A percentile compares a stretch with the other conserved stretches of the same genome.
phyloP scores from a whole-genome alignment of 2,888 invertebrate species.

The Nineta flava region DNA sequence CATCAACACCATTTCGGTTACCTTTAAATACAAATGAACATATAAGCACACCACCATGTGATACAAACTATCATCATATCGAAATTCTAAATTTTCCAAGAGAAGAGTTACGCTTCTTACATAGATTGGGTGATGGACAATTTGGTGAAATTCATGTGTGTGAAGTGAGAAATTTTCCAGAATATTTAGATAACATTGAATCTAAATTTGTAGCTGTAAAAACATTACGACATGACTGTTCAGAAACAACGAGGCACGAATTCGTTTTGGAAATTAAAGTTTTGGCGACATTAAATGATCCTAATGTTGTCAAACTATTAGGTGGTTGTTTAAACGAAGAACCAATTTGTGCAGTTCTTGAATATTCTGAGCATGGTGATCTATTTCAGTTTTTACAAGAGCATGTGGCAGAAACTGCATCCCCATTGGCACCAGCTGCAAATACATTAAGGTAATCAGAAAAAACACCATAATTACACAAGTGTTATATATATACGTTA shows the following conservation, averaged over 20 bases:
- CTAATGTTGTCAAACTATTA: slow-evolving; percentile 54
- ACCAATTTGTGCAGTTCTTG: slow-evolving; percentile 60
- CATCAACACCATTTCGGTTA: slow-evolving; percentile 24
- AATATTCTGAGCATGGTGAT: slow-evolving; percentile 63
- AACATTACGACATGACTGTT: slow-evolving; percentile 43
- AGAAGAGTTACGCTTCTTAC: slow-evolving; percentile 55
- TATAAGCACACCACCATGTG: slow-evolving; percentile 19
- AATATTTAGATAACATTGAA: slow-evolving; percentile 15
- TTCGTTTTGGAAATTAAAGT: slow-evolving; percentile 57
- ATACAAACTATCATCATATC: slow-evolving; percentile 29
- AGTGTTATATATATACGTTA: neutral
- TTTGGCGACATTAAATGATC: slow-evolving; percentile 49
- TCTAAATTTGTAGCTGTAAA: slow-evolving; percentile 54
- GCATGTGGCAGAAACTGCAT: slow-evolving; percentile 57
- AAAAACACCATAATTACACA: slow-evolving; percentile 10
- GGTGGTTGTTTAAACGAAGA: slow-evolving; percentile 58
- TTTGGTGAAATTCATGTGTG: slow-evolving; percentile 60
- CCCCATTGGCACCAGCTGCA: slow-evolving; percentile 40
- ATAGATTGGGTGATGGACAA: slow-evolving; percentile 60
- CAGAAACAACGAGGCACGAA: slow-evolving; percentile 43
- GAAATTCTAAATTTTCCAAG: slow-evolving; percentile 47
- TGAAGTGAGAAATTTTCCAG: slow-evolving; percentile 31
- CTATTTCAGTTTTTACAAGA: slow-evolving; percentile 71
- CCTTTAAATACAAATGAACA: slow-evolving; percentile 24
- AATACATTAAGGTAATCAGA: slow-evolving; percentile 61